A percentile compares a stretch with the other conserved stretches of the same genome.
phyloP scores from a whole-genome alignment of 2,797 vertebrate species.

The Tokudaia tokunoshimensis region DNA sequence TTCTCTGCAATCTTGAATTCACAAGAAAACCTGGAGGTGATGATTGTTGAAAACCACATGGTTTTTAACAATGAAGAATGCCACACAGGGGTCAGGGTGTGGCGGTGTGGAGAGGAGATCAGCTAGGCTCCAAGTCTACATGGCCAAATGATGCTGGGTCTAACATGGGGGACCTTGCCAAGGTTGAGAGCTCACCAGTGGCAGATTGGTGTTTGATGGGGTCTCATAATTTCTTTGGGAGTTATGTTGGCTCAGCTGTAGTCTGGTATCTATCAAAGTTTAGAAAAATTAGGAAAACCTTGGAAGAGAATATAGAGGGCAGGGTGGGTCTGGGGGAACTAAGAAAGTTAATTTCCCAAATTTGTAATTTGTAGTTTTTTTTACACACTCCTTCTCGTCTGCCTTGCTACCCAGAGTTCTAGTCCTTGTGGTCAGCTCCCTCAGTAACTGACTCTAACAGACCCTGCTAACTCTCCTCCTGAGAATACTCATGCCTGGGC shows the following conservation, averaged over 20 bases:
- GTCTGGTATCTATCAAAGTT: neutral
- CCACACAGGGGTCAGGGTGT: neutral
- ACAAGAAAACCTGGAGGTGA: slow-evolving; percentile 55
- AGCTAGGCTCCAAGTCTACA: neutral
- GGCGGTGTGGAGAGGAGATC: neutral
- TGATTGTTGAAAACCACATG: neutral
- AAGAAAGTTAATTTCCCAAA: neutral
- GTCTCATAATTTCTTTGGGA: neutral
- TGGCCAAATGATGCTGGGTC: neutral
- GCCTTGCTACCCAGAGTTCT: neutral
- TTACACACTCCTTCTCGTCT: neutral
- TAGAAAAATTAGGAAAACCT: neutral
- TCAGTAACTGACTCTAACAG: neutral
- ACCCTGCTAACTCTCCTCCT: neutral
- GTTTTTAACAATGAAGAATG: neutral
- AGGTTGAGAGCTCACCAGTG: neutral
- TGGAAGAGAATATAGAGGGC: neutral
- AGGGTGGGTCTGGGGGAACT: neutral
- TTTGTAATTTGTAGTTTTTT: neutral
- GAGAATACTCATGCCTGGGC: neutral
- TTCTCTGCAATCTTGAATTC: slow-evolving; percentile 65
- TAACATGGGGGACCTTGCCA: neutral
- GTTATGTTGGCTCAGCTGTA: neutral
- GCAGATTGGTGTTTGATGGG: neutral
- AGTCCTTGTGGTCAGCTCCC: neutral